Evolutionary conservation across 1,140 invertebrate species (phyloP).

Genomic region (Sitobion miscanthi): DNA sequence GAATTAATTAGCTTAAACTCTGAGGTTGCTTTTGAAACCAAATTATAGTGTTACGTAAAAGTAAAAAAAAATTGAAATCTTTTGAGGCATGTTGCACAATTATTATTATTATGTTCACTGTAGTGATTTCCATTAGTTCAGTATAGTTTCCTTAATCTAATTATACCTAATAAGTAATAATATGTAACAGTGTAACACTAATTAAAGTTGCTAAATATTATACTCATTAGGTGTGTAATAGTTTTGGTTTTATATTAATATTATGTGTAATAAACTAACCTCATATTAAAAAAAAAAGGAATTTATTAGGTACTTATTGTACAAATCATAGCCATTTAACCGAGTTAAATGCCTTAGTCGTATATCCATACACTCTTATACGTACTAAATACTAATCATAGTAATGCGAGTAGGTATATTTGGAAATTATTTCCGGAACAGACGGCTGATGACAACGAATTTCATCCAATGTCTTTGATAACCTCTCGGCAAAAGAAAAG

Average conservation of each 20-base stretch:
- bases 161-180: no score
- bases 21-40: neutral
- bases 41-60: neutral
- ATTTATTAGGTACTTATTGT: no score
- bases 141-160: no score
- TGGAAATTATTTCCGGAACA: constrained; percentile 21
- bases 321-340: neutral
- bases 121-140: no score
- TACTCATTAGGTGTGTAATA: no score
- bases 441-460: constrained; percentile 29
- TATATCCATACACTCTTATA: neutral
- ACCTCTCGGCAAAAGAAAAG: constrained; percentile 39
- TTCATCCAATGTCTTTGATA: constrained; percentile 39
- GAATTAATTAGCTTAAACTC: neutral
- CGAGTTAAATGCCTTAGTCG: neutral
- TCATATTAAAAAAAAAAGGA: no score
- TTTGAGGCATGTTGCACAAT: neutral
- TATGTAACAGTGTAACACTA: no score
- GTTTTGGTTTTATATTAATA: no score
- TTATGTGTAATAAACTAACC: no score
- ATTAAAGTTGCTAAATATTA: no score
- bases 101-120: no score
- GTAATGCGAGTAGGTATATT: constrained; percentile 19
- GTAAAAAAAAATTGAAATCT: no score
- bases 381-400: neutral